A percentile compares a stretch with the other conserved stretches of the same genome.
Evolutionary conservation across 2,113 vertebrate species (phyloP).

Genomic region (Chloroceryle aenea): DNA sequence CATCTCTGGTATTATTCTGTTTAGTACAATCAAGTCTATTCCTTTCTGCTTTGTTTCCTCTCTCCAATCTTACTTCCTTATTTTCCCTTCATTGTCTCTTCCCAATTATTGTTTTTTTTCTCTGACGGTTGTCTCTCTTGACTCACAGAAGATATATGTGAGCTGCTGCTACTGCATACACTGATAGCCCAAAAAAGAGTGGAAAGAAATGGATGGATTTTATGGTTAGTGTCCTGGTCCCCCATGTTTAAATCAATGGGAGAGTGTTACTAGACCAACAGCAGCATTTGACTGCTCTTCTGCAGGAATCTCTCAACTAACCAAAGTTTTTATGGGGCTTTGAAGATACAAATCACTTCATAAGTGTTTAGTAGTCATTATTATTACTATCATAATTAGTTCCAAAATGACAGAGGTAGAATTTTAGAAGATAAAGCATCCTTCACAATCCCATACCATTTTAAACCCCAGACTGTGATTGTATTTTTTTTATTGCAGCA

Average conservation of each 20-base stretch:
- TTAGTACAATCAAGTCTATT: not conserved
- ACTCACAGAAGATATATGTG: not conserved
- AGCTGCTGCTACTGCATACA: not conserved
- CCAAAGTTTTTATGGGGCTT: not conserved
- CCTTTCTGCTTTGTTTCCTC: not conserved
- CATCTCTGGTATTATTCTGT: not conserved
- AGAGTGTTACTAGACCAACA: not conserved
- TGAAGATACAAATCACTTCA: constrained; percentile 18
- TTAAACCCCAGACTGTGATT: not conserved
- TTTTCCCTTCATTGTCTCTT: not conserved
- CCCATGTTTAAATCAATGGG: not conserved
- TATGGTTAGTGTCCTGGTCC: not conserved
- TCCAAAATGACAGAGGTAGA: not conserved
- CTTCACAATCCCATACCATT: not conserved
- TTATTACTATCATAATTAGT: constrained; percentile 10
- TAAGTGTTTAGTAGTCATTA: constrained; percentile 41
- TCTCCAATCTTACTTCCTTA: not conserved
- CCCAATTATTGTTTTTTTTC: not conserved
- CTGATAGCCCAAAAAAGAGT: not conserved
- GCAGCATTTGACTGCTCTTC: not conserved
- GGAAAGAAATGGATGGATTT: not conserved
- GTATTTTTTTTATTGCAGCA: not conserved
- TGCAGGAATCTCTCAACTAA: constrained; percentile 28
- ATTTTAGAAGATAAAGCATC: not conserved
- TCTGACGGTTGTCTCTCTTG: not conserved